Evolutionary conservation across 1,140 invertebrate species (phyloP), one percentile per base, ranked within the genome.

Genomic region (Orchesella cincta): DNA sequence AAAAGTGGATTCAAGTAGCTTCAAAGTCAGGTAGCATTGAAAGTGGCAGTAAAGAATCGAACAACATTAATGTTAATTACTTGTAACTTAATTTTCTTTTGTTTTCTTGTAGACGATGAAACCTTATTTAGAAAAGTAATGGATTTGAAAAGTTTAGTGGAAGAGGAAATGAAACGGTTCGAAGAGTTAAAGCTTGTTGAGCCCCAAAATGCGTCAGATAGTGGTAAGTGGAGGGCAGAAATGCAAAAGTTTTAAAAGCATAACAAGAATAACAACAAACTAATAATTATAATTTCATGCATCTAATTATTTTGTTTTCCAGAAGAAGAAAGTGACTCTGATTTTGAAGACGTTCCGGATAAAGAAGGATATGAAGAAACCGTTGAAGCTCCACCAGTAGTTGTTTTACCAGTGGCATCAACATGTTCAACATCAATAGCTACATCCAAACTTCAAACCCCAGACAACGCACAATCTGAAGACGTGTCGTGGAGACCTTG

Each of bases 311-410:
- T 39, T 2, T 36, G n/a, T 74, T 31, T 72, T 26, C 33, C 46
- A 51, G 33, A 64, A 1, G 74, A 57, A 39, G 81, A 79, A 34
- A 82, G 81, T 34, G 85, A 86, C 71, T 81, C 83, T 28, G 85
- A 86, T 75, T 86, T 86, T 79, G 83, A 84, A 81, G 84, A 85
- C 51, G 85, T 86, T 0, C 74, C 82, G 39, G 83, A 85, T 51
- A 85, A 85, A 80, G 86, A 88, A 80, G 86, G 85, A 26, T 86
- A 83, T 83, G 87, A 88, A 80, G 77, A 81, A 36, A 35, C 51
- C n/a, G 81, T 34, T 18, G 46, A 78, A 18, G 70, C 77, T 8
- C 76, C 79, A 3, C 74, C 74, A 0, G 36, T 74, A 76, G 62
- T 71, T 12, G 31, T n/a, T n/a, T n/a, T n/a, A n/a, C n/a, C n/a